Evolutionary conservation across 2,113 vertebrate species (phyloP).

Genomic region (Pituophis catenifer): DNA sequence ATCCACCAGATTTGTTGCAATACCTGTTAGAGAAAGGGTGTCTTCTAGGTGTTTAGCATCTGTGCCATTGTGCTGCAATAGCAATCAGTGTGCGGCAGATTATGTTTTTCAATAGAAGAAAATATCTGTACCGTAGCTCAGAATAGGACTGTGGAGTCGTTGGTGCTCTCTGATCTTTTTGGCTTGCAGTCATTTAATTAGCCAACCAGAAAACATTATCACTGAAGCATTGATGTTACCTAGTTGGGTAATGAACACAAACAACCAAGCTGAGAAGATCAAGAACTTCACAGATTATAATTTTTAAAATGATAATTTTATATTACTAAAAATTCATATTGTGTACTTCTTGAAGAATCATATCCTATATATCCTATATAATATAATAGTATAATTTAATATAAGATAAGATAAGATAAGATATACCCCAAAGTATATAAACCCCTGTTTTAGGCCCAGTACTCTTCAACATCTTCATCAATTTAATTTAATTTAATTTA

Average conservation of each 20-base stretch:
- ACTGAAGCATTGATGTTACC: not conserved
- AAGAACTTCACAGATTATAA: not conserved
- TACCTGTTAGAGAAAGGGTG: not conserved
- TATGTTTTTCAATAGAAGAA: not conserved
- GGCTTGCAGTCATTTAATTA: not conserved
- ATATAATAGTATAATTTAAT: too few relatives aligned
- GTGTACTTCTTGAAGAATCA: not conserved
- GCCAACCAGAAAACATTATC: not conserved
- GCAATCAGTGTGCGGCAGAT: too few relatives aligned
- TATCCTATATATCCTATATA: too few relatives aligned
- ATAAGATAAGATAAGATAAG: too few relatives aligned
- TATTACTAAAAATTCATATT: not conserved
- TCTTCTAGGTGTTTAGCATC: not conserved
- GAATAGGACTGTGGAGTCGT: not conserved
- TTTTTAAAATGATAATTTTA: not conserved
- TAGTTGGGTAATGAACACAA: not conserved
- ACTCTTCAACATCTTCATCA: too few relatives aligned
- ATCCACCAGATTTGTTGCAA: not conserved
- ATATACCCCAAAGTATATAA: too few relatives aligned
- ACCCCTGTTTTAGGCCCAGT: too few relatives aligned
- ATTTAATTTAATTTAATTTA: too few relatives aligned
- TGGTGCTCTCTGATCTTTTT: not conserved
- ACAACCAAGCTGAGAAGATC: not conserved
- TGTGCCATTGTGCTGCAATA: not conserved
- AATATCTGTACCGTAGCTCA: not conserved